Base-by-base conservation (phyloP, 2,113 vertebrate species). In the Polypterus bichir region DNA sequence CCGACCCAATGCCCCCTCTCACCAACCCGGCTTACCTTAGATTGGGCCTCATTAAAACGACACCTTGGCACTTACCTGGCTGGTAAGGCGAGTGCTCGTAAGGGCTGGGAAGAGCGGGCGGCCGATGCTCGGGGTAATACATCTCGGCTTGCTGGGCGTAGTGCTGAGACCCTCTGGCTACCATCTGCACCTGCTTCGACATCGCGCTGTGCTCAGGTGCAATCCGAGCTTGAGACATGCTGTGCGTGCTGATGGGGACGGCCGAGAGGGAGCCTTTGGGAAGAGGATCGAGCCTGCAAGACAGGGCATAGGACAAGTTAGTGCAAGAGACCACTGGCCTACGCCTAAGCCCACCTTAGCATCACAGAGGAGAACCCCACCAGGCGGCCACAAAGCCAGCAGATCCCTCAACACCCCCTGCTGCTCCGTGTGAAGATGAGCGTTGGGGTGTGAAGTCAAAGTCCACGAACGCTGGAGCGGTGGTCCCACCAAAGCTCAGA, bases 41-140 rank as follows among this genome's bases (percentile, higher is more conserved):
- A 27, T n/a, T n/a, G n/a, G n/a, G n/a, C n/a, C 27, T 27, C 27
- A 27, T 27, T 27, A 27, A 27, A 27, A 27, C 27, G 27, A 27
- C 27, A 27, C 27, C 27, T 5, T 9, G 5, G 3, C 48, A 54
- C 66, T 70, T 75, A 97, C 96, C 90, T 83, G 91, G 72, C 9
- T 87, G 80, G 71, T 93, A 98, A 10, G 89, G 84, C 0, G 87
- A 73, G 66, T 85, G 75, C n/a, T 97, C 94, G 76, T 97, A 97
- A 0, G 89, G 85, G 46, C 90, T 88, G 8, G 89, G 90, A 62
- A 89, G 80, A 44, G 88, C 87, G n/a, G 78, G 79, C 3, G 77
- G 75, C 59, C 94, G 82, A 56, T 85, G 72, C 53, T 95, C 92
- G 1, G 79, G 80, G 64, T 94, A 97, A 75, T 92, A 94, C 60